phyloP scores from a whole-genome alignment of 2,888 invertebrate genomes.

The Stegana nigrithorax region DNA sequence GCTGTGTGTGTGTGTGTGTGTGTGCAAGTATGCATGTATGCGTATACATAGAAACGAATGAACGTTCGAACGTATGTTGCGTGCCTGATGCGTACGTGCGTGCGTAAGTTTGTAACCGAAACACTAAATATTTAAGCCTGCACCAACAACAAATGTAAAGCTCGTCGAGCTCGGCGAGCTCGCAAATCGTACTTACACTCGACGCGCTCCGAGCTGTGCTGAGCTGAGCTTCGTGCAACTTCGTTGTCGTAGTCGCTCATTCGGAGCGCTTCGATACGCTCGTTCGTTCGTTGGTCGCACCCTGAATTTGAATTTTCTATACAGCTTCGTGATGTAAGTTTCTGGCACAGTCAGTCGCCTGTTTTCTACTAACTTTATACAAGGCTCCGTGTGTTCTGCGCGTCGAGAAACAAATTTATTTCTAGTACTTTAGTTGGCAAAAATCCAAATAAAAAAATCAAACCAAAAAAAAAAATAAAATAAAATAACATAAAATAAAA shows the following conservation, averaged over 20 bases:
- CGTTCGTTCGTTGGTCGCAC: constrained; percentile 54
- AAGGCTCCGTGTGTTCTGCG: constrained; percentile 45
- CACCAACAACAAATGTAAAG: constrained; percentile 50
- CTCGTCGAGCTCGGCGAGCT: not conserved
- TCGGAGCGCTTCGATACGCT: constrained; percentile 29
- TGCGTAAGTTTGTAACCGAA: constrained; percentile 34
- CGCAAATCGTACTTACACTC: not conserved
- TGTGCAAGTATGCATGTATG: constrained; percentile 35
- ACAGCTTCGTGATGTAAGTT: constrained; percentile 64
- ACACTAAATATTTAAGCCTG: constrained; percentile 35
- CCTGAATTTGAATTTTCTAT: constrained; percentile 66
- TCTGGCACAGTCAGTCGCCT: constrained; percentile 64
- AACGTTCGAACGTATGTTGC: no score
- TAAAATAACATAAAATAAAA: constrained; percentile 3
- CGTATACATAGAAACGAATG: no score
- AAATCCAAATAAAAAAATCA: constrained; percentile 17
- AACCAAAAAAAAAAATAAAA: constrained; percentile 27
- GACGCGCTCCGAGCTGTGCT: not conserved
- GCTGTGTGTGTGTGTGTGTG: not conserved
- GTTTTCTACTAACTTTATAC: constrained; percentile 41
- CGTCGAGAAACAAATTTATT: constrained; percentile 53
- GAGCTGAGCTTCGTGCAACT: constrained; percentile 20
- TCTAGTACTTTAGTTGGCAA: constrained; percentile 34
- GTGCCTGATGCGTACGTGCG: constrained; percentile 21
- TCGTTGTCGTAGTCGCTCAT: constrained; percentile 14